Conservation (phyloP, 1,140 invertebrate species). For the Danaus plexippus region DNA sequence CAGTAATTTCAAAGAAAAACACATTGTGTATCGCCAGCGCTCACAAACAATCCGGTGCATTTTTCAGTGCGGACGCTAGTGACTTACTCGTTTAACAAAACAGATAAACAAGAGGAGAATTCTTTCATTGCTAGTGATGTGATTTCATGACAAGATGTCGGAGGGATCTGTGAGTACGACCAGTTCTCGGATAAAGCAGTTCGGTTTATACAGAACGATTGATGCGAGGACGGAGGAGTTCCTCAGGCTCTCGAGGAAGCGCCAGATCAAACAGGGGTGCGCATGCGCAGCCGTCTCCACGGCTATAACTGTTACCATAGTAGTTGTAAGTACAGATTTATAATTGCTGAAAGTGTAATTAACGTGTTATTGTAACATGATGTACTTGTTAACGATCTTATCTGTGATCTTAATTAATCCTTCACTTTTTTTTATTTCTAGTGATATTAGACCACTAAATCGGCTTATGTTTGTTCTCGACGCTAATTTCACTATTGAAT, state of each 20-base stretch:
- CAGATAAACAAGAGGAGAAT: constrained; percentile 19
- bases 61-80: constrained; percentile 41
- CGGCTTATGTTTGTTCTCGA: too few species aligned
- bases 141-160: constrained; percentile 41
- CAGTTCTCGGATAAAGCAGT: constrained; percentile 42
- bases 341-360: constrained; percentile 5
- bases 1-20: constrained; percentile 54
- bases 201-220: constrained; percentile 58
- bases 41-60: constrained; percentile 38
- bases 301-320: constrained; percentile 54
- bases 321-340: constrained; percentile 46
- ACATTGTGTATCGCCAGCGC: constrained; percentile 22
- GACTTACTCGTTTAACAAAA: constrained; percentile 21
- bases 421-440: too few species aligned
- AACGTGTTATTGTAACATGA: neutral
- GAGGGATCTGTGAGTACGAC: constrained; percentile 36
- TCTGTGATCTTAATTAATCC: too few species aligned
- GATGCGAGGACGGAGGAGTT: constrained; percentile 62
- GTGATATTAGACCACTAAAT: too few species aligned
- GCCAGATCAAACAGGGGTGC: constrained; percentile 59
- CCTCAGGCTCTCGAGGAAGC: constrained; percentile 47
- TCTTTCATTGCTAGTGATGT: constrained; percentile 45
- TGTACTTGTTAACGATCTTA: too few species aligned
- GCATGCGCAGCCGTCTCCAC: constrained; percentile 55
- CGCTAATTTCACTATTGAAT: too few species aligned